Evolutionary conservation across 2,797 vertebrate species (phyloP).

Genomic region (Microctenopoma steveboyesi): DNA sequence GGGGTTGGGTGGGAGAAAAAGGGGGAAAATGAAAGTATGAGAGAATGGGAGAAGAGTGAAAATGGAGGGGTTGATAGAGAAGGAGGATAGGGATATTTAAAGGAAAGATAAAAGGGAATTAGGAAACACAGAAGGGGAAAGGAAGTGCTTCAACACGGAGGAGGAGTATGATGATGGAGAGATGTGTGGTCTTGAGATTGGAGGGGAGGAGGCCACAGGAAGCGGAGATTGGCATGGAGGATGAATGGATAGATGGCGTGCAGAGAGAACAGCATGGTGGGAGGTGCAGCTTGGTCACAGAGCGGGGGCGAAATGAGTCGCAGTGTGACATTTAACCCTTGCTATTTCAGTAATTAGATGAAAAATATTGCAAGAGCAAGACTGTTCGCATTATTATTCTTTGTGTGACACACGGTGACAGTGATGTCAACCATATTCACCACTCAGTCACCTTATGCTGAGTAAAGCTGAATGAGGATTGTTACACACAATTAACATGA

Average conservation of each 20-base stretch:
- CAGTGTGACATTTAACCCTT: conserved; percentile 73
- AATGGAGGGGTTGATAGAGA: conserved; percentile 30
- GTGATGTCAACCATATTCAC: conserved; percentile 1
- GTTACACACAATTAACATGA: neutral
- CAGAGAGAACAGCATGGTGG: conserved; percentile 79
- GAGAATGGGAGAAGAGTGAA: conserved; percentile 26
- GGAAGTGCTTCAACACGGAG: conserved; percentile 30
- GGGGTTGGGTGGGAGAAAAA: conserved; percentile 33
- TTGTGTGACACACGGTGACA: conserved; percentile 27
- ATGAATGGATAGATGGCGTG: conserved; percentile 65
- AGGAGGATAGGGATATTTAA: conserved; percentile 27
- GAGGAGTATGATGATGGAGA: conserved; percentile 59
- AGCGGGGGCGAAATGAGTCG: conserved; percentile 46
- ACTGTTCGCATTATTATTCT: conserved; percentile 40
- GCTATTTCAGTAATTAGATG: conserved; percentile 53
- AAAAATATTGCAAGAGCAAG: conserved; percentile 56
- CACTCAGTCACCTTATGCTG: conserved; percentile 2
- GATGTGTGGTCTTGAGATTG: conserved; percentile 57
- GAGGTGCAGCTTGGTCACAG: conserved; percentile 72
- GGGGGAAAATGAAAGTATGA: conserved; percentile 24
- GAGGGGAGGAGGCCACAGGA: conserved; percentile 61
- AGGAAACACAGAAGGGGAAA: conserved; percentile 9
- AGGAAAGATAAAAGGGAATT: conserved; percentile 33
- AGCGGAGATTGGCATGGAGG: conserved; percentile 56
- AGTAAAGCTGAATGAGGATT: neutral